These are phyloP conservation scores for Acanthurus lineatus DNA, from an alignment of 2,797 vertebrate species.

Conservation along the genomic window DNA sequence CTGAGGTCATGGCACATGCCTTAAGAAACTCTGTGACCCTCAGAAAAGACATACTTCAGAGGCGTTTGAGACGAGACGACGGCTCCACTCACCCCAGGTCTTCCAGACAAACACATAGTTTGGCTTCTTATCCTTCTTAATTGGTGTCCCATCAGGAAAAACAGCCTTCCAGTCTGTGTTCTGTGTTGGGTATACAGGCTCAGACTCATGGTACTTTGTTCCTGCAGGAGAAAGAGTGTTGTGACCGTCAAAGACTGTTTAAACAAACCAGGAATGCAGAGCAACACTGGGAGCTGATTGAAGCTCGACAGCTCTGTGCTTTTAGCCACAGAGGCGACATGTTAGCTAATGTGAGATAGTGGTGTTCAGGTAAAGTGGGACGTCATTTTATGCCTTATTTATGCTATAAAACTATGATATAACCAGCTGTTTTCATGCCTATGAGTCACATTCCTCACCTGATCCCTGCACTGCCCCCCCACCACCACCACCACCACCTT, in stretches of 20 bases:
- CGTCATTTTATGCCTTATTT: too few species aligned
- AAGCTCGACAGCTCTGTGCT: too few species aligned
- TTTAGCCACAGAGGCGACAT: too few species aligned
- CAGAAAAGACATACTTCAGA: not conserved
- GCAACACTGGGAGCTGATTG: too few species aligned
- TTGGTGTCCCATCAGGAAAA: slow-evolving; percentile 88
- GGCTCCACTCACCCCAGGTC: slow-evolving; percentile 87
- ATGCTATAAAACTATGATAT: too few species aligned
- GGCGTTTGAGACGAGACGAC: not conserved
- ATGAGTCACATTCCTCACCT: too few species aligned
- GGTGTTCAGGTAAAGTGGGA: too few species aligned
- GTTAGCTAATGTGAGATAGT: too few species aligned
- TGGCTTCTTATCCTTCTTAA: slow-evolving; percentile 82
- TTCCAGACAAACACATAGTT: slow-evolving; percentile 96
- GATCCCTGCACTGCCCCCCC: too few species aligned
- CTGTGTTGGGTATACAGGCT: slow-evolving; percentile 85
- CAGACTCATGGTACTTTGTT: slow-evolving; percentile 80
- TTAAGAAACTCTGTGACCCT: slow-evolving; percentile 26
- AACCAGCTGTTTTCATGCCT: too few species aligned
- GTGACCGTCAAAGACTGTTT: not conserved
- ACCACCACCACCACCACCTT: too few species aligned
- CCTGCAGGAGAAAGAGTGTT: slow-evolving; percentile 73
- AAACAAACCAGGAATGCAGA: too few species aligned
- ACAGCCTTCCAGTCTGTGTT: slow-evolving; percentile 73
- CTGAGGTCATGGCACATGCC: slow-evolving; percentile 16